These are phyloP conservation scores for Carapus acus DNA, from an alignment of 2,797 vertebrate genomes.

Conservation along the genomic window DNA sequence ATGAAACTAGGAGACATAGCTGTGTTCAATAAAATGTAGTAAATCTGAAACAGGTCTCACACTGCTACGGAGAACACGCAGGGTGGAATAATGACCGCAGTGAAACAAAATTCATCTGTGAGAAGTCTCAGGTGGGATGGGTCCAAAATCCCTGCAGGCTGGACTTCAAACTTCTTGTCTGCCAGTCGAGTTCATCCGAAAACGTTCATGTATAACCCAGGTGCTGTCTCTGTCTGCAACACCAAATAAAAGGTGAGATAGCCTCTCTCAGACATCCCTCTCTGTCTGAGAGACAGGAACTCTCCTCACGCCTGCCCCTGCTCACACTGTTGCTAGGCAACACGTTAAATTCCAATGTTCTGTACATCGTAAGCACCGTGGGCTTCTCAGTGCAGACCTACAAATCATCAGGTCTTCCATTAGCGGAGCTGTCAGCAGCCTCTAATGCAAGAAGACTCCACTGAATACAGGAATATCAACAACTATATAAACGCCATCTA, in stretches of 20 bases:
- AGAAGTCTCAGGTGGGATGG: constrained; percentile 15
- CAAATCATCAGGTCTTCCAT: constrained; percentile 66
- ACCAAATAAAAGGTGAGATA: constrained; percentile 63
- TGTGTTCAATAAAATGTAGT: constrained; percentile 20
- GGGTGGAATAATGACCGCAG: constrained; percentile 23
- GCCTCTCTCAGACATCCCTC: constrained; percentile 43
- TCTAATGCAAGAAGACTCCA: constrained; percentile 51
- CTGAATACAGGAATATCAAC: constrained; percentile 41
- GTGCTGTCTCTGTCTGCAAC: constrained; percentile 51
- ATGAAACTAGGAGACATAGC: too few relatives aligned
- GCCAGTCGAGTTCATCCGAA: constrained; percentile 18
- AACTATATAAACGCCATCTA: constrained; percentile 29
- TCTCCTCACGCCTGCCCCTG: constrained; percentile 43
- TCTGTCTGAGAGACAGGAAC: constrained; percentile 44
- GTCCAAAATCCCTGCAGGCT: too few relatives aligned
- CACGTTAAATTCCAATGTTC: constrained; percentile 61
- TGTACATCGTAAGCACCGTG: constrained; percentile 52
- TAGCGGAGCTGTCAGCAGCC: constrained; percentile 62
- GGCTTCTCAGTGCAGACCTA: constrained; percentile 58
- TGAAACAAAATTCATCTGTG: constrained; percentile 26
- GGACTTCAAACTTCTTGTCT: too few relatives aligned
- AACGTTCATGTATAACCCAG: constrained; percentile 35
- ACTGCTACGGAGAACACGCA: constrained; percentile 15
- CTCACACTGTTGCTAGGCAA: constrained; percentile 74
- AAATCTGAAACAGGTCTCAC: constrained; percentile 14